These are phyloP conservation scores for Eremobia ochroleuca DNA, from an alignment of 2,888 invertebrate species.

Conservation along the genomic window DNA sequence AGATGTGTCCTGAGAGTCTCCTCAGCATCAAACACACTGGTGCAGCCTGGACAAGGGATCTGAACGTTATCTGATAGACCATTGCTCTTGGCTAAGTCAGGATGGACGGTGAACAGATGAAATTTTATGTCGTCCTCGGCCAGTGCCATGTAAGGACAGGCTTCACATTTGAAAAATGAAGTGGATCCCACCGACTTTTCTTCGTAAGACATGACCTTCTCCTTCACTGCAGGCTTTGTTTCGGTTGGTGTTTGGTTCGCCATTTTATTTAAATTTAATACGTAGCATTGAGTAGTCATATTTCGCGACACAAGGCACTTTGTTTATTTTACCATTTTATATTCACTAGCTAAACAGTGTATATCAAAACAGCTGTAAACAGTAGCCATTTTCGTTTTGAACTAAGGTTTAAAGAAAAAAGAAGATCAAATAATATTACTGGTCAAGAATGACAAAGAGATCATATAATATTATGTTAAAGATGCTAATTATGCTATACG, in stretches of 20 bases:
- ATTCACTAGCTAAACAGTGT: conserved; percentile 3
- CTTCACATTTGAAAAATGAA: conserved; percentile 89
- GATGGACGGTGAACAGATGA: conserved; percentile 88
- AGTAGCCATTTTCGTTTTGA: conserved; percentile 33
- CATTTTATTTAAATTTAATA: conserved; percentile 75
- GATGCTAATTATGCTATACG: background rate
- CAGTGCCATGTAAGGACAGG: conserved; percentile 90
- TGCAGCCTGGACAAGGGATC: conserved; percentile 93
- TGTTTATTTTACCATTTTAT: conserved; percentile 20
- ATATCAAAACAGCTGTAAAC: conserved; percentile 63
- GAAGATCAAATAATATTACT: background rate
- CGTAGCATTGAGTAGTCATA: conserved; percentile 78
- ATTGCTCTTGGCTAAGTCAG: conserved; percentile 88
- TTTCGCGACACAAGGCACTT: conserved; percentile 23
- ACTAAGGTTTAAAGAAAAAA: background rate
- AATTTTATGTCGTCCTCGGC: conserved; percentile 90
- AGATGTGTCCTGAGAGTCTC: conserved; percentile 92
- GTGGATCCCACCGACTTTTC: conserved; percentile 89
- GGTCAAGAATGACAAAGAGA: background rate
- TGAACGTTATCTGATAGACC: conserved; percentile 89
- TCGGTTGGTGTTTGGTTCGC: conserved; percentile 66
- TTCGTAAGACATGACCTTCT: conserved; percentile 88
- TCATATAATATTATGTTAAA: conserved; percentile 22
- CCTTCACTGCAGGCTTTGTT: conserved; percentile 73
- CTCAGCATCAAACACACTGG: conserved; percentile 92